phyloP scores from a whole-genome alignment of 2,113 vertebrate species.

The Equus przewalskii region DNA sequence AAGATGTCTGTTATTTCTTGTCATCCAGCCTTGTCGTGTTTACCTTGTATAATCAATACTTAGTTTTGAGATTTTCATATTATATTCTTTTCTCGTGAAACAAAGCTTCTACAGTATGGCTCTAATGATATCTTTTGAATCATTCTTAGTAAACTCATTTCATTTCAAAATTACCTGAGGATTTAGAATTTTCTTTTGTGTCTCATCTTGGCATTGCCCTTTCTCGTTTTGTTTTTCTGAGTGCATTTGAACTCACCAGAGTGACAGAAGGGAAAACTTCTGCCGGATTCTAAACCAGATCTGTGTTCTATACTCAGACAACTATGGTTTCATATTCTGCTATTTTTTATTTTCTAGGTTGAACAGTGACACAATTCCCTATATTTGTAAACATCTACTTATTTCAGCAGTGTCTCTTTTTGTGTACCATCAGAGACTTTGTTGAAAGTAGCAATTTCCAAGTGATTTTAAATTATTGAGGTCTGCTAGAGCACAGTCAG shows the following conservation, averaged over 20 bases:
- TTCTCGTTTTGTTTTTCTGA: constrained; percentile 11
- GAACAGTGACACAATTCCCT: not conserved
- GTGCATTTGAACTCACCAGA: constrained; percentile 1
- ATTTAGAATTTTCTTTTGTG: constrained; percentile 47
- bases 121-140: not conserved
- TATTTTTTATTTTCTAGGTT: constrained; percentile 29
- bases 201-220: not conserved
- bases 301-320: not conserved
- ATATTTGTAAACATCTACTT: constrained; percentile 46
- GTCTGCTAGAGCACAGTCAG: not conserved
- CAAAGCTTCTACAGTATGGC: constrained; percentile 1
- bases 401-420: constrained; percentile 6
- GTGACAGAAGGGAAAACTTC: not conserved
- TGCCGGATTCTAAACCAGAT: constrained; percentile 32
- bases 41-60: constrained; percentile 50
- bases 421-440: not conserved
- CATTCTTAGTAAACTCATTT: not conserved
- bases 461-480: constrained; percentile 57
- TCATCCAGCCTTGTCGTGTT: constrained; percentile 6
- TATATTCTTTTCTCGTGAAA: not conserved
- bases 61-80: constrained; percentile 28
- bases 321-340: constrained; percentile 43
- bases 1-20: constrained; percentile 1
- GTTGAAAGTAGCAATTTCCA: constrained; percentile 53
- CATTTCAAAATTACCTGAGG: constrained; percentile 30